A percentile compares a stretch with the other conserved stretches of the same genome.
Evolutionary conservation across 2,797 vertebrate genomes (phyloP).

Genomic region (Amblyraja radiata): DNA sequence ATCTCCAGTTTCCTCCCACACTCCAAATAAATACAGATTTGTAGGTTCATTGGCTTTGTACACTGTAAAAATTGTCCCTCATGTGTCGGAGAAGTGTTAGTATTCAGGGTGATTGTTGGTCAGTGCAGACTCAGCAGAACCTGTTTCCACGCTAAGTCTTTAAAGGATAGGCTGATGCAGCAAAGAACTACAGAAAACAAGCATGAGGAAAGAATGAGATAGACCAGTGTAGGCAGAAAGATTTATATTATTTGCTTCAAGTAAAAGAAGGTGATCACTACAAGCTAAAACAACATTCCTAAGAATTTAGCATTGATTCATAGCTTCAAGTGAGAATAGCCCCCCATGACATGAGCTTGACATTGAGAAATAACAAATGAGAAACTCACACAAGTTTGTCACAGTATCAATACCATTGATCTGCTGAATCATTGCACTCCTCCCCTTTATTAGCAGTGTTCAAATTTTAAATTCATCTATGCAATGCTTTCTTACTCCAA

Average conservation of each 20-base stretch:
- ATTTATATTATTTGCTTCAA: neutral
- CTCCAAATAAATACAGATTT: too few relatives aligned
- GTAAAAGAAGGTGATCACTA: neutral
- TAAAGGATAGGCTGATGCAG: neutral
- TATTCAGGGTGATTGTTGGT: too few relatives aligned
- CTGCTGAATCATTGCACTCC: neutral
- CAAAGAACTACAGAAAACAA: neutral
- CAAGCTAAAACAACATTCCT: neutral
- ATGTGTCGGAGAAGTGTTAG: too few relatives aligned
- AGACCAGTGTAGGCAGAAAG: too few relatives aligned
- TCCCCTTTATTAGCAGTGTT: neutral
- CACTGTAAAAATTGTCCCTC: too few relatives aligned
- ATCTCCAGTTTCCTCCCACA: too few relatives aligned
- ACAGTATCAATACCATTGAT: neutral
- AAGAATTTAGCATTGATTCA: neutral
- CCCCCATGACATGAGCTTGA: neutral
- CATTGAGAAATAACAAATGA: neutral
- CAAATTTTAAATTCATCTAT: neutral
- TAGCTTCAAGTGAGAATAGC: neutral
- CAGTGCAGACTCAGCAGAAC: too few relatives aligned
- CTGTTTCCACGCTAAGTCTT: too few relatives aligned
- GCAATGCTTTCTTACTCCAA: neutral
- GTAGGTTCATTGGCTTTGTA: too few relatives aligned
- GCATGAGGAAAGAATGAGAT: neutral
- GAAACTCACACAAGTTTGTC: neutral